These are phyloP conservation scores for Antigone vipio DNA, from an alignment of 2,113 vertebrate genomes.

Conservation along the genomic window DNA sequence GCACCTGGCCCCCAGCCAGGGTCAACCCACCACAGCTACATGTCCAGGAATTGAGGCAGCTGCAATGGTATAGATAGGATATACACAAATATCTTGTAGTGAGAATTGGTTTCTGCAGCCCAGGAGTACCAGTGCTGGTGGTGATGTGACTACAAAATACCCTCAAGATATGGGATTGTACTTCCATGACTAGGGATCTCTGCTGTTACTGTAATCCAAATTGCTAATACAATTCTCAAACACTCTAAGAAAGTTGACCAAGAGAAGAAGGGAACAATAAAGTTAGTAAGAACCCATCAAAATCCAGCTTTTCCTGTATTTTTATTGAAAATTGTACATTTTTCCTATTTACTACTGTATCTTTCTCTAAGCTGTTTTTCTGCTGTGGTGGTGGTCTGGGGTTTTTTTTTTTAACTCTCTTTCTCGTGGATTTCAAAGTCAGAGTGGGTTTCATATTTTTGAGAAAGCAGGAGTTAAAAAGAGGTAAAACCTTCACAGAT, in stretches of 20 bases:
- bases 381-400: accelerated
- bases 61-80: not conserved
- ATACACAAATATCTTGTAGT: not conserved
- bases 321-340: not conserved
- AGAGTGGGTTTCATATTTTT: not conserved
- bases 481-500: not conserved
- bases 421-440: not conserved
- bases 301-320: not conserved
- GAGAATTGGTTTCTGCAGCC: not conserved
- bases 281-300: not conserved
- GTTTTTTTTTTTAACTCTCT: not conserved
- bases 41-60: not conserved
- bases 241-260: not conserved
- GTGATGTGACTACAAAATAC: not conserved
- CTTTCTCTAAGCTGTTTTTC: not conserved
- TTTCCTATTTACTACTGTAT: not conserved
- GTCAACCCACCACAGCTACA: no score
- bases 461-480: not conserved
- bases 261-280: not conserved
- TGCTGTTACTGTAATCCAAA: not conserved
- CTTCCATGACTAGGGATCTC: not conserved
- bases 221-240: not conserved
- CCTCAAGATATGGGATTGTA: accelerated
- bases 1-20: no score
- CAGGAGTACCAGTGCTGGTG: accelerated